phyloP scores from a whole-genome alignment of 1,140 invertebrate species.

The Diorhabda sublineata region DNA sequence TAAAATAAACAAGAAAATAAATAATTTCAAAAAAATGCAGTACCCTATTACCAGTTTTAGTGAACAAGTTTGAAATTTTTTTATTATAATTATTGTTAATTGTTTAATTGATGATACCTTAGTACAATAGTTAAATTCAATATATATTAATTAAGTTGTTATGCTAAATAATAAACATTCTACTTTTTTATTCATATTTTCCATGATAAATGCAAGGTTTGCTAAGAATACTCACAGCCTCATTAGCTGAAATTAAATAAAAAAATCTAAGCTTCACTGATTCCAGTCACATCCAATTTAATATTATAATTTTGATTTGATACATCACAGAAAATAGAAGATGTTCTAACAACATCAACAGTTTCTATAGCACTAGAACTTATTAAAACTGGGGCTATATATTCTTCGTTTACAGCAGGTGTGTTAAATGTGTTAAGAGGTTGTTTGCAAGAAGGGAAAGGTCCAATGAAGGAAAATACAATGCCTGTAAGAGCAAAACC shows the following conservation, averaged over 20 bases:
- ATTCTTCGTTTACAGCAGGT: slow-evolving; percentile 49
- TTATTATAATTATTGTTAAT: too few species aligned
- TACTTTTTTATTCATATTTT: too few species aligned
- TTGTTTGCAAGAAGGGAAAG: slow-evolving; percentile 55
- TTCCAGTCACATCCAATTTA: slow-evolving; percentile 33
- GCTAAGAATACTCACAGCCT: slow-evolving; percentile 24
- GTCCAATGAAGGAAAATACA: slow-evolving; percentile 54
- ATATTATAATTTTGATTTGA: slow-evolving; percentile 32
- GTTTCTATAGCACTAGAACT: slow-evolving; percentile 47
- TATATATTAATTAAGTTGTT: too few species aligned
- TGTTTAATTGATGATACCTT: too few species aligned
- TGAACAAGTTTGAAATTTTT: too few species aligned
- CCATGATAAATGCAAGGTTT: neutral
- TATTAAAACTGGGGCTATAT: slow-evolving; percentile 53
- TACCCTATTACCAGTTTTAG: too few species aligned
- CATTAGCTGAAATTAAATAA: neutral
- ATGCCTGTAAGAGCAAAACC: slow-evolving; percentile 53
- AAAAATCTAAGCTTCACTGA: slow-evolving; percentile 33
- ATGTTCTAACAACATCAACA: slow-evolving; percentile 22
- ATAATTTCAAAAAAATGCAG: too few species aligned
- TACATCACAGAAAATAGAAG: slow-evolving; percentile 37
- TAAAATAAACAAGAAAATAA: too few species aligned
- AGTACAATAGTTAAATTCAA: too few species aligned
- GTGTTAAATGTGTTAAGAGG: slow-evolving; percentile 43
- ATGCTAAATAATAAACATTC: too few species aligned